These are phyloP conservation scores for Hemiprocne comata DNA, from an alignment of 2,113 vertebrate genomes.

Conservation along the genomic window DNA sequence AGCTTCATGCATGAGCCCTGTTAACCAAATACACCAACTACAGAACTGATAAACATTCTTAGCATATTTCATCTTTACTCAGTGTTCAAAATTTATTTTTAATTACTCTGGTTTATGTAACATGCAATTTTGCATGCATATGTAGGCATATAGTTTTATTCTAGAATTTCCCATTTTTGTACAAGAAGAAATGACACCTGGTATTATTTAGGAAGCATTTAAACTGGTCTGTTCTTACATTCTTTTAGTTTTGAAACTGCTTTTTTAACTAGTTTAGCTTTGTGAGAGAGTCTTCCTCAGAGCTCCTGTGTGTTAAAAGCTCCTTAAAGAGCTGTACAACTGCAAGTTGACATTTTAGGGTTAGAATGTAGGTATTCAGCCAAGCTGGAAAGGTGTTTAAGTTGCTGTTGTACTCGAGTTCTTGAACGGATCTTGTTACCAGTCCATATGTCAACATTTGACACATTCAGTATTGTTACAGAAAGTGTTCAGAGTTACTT, in stretches of 20 bases:
- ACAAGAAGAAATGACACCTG: background rate
- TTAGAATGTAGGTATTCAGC: background rate
- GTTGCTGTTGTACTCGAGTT: background rate
- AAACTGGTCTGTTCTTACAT: background rate
- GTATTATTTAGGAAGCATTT: background rate
- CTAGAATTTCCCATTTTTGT: background rate
- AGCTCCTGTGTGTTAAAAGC: background rate
- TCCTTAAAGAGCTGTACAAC: background rate
- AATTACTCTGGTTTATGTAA: background rate
- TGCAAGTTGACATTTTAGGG: background rate
- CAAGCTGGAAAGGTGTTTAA: background rate
- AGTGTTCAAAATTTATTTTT: background rate
- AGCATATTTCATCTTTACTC: background rate
- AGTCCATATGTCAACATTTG: background rate
- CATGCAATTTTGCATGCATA: background rate
- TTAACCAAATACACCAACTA: background rate
- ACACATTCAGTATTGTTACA: rapidly evolving
- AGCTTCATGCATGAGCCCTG: background rate
- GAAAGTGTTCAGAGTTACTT: background rate
- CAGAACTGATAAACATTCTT: background rate
- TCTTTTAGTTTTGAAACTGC: background rate
- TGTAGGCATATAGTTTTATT: background rate
- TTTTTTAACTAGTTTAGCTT: background rate
- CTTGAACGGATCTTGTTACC: background rate
- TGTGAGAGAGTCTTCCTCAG: background rate